These are phyloP conservation scores for Antitype chi DNA, from an alignment of 2,888 invertebrate genomes.

Conservation along the genomic window DNA sequence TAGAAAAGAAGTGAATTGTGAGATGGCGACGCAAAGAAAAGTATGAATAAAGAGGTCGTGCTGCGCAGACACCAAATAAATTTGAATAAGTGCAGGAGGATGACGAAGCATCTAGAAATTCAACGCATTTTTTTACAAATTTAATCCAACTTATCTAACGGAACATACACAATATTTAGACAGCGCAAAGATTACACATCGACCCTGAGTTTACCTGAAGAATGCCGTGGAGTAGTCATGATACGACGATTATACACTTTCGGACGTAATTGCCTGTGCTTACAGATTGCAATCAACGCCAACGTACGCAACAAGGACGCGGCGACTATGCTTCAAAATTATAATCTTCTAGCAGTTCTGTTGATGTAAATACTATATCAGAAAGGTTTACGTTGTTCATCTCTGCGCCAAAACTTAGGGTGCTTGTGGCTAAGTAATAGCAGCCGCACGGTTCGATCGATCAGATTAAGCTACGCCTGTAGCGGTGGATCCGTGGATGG, in stretches of 20 bases:
- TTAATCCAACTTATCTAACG: slow-evolving; percentile 20
- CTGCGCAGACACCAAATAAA: background rate
- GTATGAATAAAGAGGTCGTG: background rate
- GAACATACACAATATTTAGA: slow-evolving; percentile 1
- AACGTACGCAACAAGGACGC: slow-evolving; percentile 52
- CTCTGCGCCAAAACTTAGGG: background rate
- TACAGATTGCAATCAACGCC: slow-evolving; percentile 55
- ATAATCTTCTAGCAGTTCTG: slow-evolving; percentile 1
- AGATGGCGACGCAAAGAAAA: background rate
- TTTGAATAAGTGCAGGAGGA: no score
- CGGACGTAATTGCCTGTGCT: slow-evolving; percentile 61
- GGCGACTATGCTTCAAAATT: slow-evolving; percentile 20
- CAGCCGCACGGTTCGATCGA: no score
- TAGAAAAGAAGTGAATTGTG: background rate
- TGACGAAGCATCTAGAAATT: background rate
- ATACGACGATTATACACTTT: slow-evolving; percentile 69
- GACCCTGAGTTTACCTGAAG: slow-evolving; percentile 62
- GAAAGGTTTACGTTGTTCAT: background rate
- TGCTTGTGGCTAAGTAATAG: no score
- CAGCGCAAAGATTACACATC: slow-evolving; percentile 39
- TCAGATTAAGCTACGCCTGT: no score
- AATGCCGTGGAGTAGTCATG: slow-evolving; percentile 46
- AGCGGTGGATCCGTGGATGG: no score
- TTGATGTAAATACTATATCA: background rate
- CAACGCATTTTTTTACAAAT: background rate